Conservation (phyloP, 1,140 invertebrate species). For the Paraescarpia echinospica region DNA sequence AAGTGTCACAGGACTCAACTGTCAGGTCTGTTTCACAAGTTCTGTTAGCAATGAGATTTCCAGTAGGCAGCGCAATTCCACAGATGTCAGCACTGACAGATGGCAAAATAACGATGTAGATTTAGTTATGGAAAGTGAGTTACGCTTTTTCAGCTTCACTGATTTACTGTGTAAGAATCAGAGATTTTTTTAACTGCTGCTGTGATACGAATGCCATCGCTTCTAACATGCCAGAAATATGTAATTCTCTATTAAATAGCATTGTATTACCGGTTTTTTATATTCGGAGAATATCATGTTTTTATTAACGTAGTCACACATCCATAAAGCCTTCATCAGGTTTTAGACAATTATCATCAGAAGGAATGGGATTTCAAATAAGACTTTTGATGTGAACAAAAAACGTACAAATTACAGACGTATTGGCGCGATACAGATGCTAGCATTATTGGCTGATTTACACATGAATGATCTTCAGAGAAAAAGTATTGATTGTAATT, state of each 20-base stretch:
- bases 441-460: not conserved
- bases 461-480: not conserved
- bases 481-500: not conserved
- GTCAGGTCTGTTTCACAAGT: not conserved
- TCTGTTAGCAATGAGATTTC: not conserved
- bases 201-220: not conserved
- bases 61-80: not conserved
- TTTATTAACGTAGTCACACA: not conserved
- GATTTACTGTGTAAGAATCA: not conserved
- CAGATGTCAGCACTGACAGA: not conserved
- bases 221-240: not conserved
- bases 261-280: not conserved
- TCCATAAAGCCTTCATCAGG: not conserved
- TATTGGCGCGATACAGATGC: not conserved
- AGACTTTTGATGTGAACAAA: not conserved
- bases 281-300: not conserved
- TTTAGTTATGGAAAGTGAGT: slow-evolving; percentile 6
- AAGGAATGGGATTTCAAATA: not conserved
- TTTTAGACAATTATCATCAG: not conserved
- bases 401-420: not conserved
- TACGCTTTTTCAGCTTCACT: not conserved
- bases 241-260: not conserved
- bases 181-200: not conserved
- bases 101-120: not conserved
- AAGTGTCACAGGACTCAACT: not conserved